Evolutionary conservation across 2,888 invertebrate species (phyloP).

Genomic region (Drosophila parthenogenetica): DNA sequence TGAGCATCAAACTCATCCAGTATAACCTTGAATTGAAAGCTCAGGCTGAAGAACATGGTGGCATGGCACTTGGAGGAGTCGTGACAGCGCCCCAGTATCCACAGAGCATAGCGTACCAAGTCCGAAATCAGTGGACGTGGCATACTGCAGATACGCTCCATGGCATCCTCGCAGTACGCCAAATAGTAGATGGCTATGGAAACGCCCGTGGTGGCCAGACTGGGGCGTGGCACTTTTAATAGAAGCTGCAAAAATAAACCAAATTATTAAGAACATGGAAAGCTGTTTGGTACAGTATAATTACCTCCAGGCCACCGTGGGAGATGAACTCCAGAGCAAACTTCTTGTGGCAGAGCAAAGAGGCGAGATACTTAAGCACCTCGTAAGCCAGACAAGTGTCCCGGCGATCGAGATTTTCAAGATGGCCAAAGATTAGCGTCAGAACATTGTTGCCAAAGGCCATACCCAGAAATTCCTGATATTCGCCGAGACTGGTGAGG

Average conservation of each 20-base stretch:
- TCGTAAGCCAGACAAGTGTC: conserved; percentile 98
- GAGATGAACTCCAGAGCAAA: conserved; percentile 98
- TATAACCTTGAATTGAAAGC: conserved; percentile 96
- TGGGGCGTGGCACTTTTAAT: conserved; percentile 95
- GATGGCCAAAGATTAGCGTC: conserved; percentile 94
- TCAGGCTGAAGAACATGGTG: conserved; percentile 98
- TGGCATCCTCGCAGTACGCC: conserved; percentile 98
- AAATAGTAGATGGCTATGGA: conserved; percentile 98
- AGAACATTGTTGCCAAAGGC: conserved; percentile 97
- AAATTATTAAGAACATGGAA: no score
- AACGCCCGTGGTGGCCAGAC: conserved; percentile 97
- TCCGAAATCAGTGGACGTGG: conserved; percentile 91
- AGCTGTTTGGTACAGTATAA: no score
- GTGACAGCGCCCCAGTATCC: conserved; percentile 98
- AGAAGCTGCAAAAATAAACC: conserved; percentile 87
- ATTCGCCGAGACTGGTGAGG: conserved; percentile 98
- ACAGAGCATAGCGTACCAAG: conserved; percentile 95
- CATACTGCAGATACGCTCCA: conserved; percentile 96
- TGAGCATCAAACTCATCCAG: conserved; percentile 96
- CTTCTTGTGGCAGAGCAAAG: conserved; percentile 98
- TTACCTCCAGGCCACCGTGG: conserved; percentile 92
- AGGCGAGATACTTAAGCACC: conserved; percentile 97
- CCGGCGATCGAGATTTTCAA: conserved; percentile 93
- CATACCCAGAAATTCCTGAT: conserved; percentile 97
- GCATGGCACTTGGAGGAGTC: conserved; percentile 99